Conservation (phyloP, 2,113 vertebrate genomes). For the Dasyprocta punctata region DNA sequence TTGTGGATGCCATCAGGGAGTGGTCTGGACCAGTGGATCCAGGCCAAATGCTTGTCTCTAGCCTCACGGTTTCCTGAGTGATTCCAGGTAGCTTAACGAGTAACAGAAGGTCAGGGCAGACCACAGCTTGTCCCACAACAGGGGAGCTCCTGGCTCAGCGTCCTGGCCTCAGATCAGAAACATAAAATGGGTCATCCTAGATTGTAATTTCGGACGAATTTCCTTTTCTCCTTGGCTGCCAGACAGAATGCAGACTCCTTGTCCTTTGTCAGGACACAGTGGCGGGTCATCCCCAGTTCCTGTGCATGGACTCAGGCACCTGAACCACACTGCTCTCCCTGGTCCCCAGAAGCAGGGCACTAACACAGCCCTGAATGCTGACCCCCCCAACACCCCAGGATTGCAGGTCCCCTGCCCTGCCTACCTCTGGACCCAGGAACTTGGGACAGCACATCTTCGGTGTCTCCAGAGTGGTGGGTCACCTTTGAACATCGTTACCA, state of each 20-base stretch:
- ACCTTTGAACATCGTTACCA: slow-evolving; percentile 99
- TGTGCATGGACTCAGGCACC: accelerated
- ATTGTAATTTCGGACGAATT: neutral
- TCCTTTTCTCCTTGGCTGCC: neutral
- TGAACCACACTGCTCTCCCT: neutral
- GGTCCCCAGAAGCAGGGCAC: too few relatives aligned
- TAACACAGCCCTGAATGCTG: neutral
- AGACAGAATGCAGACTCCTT: neutral
- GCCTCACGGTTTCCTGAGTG: slow-evolving; percentile 70
- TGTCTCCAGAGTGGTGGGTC: slow-evolving; percentile 75
- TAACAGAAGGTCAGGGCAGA: slow-evolving; percentile 49
- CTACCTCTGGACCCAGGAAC: neutral
- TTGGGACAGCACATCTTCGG: neutral
- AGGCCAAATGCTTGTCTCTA: neutral
- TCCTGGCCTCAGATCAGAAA: slow-evolving; percentile 16
- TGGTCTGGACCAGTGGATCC: neutral
- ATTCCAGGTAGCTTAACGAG: slow-evolving; percentile 73
- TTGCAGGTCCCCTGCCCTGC: neutral
- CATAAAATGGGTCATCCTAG: neutral
- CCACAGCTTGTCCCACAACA: neutral
- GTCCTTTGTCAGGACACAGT: neutral
- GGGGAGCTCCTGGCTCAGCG: neutral
- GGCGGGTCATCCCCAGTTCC: neutral
- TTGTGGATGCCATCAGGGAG: neutral
- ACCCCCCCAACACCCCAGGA: neutral